Base-by-base conservation (phyloP, 2,888 invertebrate genomes). In the Pollenia griseotomentosa region DNA sequence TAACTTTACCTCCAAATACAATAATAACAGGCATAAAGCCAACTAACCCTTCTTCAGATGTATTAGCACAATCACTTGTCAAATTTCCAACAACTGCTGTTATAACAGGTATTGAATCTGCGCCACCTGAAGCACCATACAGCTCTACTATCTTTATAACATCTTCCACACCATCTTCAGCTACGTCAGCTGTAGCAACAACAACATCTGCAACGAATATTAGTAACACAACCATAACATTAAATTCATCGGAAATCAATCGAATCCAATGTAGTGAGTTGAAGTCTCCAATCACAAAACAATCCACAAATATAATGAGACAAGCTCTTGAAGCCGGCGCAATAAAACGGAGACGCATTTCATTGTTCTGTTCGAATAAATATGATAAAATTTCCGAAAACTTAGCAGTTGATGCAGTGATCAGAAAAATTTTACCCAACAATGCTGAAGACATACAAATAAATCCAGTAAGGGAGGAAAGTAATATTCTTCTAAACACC, bases 81-180 rank as follows among this genome's bases (percentile, higher is more conserved):
- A 82, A 65, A 73, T 23, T 89, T 53, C 88, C 86, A 16, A 53
- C 75, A 16, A 87, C 66, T 55, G 88, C 88, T 5, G 77, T 89
- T 19, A 80, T 89, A 53, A 88, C 89, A 16, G 86, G 86, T 14
- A 84, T 88, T 33, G 65, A 87, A 40, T 11, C 87, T 12, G 88
- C 89, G 6, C 88, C 89, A 9, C 71, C 70, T 14, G 88, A 89
- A 42, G 88, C 88, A 6, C 57, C 88, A 2, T 88, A 88, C 55
- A 77, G 80, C 19, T 87, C 87, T 1, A 89, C 88, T 53, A 89
- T 89, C 2, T 89, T 81, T 48, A 85, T 89, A 57, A 84, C 87
- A 51, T 55, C 86, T 7, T n/a, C 79, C 0, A 9, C 66, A 12
- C 33, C 51, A 1, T 23, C 55, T 16, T 46, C 80, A 5, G 14